These are phyloP conservation scores for Xiphorhynchus erythropygius DNA, from an alignment of 2,797 vertebrate species.

Conservation along the genomic window DNA sequence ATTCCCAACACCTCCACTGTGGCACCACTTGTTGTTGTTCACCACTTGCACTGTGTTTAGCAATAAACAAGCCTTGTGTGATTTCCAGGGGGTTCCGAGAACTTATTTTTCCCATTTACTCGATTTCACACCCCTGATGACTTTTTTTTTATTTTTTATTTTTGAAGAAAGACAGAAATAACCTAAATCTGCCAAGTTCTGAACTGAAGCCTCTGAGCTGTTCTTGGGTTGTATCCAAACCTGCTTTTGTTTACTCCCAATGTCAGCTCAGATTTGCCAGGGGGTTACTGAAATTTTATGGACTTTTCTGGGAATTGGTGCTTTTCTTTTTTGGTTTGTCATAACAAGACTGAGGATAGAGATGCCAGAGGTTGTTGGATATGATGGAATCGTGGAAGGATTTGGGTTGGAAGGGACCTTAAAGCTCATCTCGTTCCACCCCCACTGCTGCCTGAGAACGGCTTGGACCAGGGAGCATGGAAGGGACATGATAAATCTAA, in stretches of 20 bases:
- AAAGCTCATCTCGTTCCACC: background rate
- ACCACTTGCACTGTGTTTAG: background rate
- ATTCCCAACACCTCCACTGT: rapidly evolving
- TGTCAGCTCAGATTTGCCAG: background rate
- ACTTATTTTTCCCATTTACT: background rate
- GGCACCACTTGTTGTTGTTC: background rate
- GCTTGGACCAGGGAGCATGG: background rate
- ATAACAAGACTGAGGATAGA: background rate
- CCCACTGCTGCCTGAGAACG: background rate
- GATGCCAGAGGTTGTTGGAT: background rate
- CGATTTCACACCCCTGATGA: background rate
- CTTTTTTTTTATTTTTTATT: background rate
- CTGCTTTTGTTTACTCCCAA: background rate
- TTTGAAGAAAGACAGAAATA: background rate
- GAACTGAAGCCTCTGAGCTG: background rate
- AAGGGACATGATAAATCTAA: background rate
- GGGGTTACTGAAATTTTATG: background rate
- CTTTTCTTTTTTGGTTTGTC: background rate
- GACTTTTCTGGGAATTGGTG: background rate
- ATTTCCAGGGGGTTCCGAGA: background rate
- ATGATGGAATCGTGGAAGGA: background rate
- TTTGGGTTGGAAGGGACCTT: background rate
- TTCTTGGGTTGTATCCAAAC: background rate
- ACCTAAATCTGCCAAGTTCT: background rate
- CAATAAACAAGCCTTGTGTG: background rate